phyloP scores from a whole-genome alignment of 2,888 invertebrate species.

The Tuberolachnus salignus region DNA sequence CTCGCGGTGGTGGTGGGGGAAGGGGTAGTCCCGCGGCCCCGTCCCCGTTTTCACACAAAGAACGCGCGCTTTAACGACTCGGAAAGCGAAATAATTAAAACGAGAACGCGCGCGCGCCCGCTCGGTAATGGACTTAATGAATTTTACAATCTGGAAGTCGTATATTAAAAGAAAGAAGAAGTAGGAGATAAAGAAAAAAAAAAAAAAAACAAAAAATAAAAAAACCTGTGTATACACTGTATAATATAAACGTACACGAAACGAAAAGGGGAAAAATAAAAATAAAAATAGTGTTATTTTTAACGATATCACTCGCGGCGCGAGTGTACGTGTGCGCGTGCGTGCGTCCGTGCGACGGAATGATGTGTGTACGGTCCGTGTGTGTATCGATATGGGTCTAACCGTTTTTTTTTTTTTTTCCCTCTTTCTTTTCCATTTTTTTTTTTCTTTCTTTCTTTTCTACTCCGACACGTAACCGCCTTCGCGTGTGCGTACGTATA shows the following conservation, averaged over 20 bases:
- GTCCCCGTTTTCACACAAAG: conserved; percentile 49
- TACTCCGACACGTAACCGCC: conserved; percentile 29
- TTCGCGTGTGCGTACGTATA: not conserved
- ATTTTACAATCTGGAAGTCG: conserved; percentile 53
- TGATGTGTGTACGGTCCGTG: not conserved
- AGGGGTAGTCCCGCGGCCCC: no score
- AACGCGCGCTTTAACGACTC: conserved; percentile 56
- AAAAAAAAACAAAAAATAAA: no score
- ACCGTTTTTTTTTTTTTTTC: conserved; percentile 25
- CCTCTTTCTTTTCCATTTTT: no score
- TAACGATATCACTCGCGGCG: conserved; percentile 34
- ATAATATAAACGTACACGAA: conserved; percentile 5
- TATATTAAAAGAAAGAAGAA: not conserved
- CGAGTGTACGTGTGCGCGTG: not conserved
- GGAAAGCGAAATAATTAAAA: conserved; percentile 57
- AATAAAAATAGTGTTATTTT: conserved; percentile 33
- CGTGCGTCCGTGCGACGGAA: not conserved
- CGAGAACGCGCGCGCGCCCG: conserved; percentile 37
- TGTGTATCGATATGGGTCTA: conserved; percentile 34
- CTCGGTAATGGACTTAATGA: conserved; percentile 54
- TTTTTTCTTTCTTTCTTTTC: not conserved
- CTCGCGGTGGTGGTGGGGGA: no score
- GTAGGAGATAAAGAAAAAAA: no score
- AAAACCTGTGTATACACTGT: not conserved
- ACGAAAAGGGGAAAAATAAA: conserved; percentile 10